Conservation (phyloP, 2,797 vertebrate genomes). For the Malurus leucopterus region DNA sequence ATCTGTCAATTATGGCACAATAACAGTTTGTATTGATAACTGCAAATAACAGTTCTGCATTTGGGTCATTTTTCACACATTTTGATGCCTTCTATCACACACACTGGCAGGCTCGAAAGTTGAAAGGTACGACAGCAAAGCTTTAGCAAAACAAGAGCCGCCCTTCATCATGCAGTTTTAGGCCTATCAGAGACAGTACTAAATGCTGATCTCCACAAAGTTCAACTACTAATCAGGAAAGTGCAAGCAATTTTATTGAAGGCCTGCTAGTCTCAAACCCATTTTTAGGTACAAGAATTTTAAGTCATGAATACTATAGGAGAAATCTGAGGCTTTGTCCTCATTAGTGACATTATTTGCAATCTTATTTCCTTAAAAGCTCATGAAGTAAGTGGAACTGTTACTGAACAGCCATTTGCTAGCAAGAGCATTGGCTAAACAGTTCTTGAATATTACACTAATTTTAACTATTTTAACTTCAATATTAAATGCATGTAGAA, state of each 20-base stretch:
- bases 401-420: neutral
- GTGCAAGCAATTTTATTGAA: neutral
- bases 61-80: conserved; percentile 67
- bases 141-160: conserved; percentile 11
- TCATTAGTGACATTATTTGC: neutral
- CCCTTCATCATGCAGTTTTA: conserved; percentile 7
- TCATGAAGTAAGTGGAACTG: neutral
- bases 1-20: conserved; percentile 66
- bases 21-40: conserved; percentile 68
- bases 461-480: neutral
- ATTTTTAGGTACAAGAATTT: neutral
- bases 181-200: neutral
- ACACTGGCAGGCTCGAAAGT: conserved; percentile 47
- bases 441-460: neutral
- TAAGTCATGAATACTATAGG: neutral
- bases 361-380: neutral
- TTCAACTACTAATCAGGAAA: neutral
- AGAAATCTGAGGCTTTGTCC: neutral
- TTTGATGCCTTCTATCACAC: conserved; percentile 61
- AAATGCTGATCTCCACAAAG: neutral
- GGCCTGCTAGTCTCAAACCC: neutral
- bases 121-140: conserved; percentile 54
- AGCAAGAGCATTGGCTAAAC: neutral
- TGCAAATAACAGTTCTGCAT: conserved; percentile 59
- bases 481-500: neutral